Conservation (phyloP, 2,113 vertebrate genomes). For the Rhinolophus ferrumequinum region DNA sequence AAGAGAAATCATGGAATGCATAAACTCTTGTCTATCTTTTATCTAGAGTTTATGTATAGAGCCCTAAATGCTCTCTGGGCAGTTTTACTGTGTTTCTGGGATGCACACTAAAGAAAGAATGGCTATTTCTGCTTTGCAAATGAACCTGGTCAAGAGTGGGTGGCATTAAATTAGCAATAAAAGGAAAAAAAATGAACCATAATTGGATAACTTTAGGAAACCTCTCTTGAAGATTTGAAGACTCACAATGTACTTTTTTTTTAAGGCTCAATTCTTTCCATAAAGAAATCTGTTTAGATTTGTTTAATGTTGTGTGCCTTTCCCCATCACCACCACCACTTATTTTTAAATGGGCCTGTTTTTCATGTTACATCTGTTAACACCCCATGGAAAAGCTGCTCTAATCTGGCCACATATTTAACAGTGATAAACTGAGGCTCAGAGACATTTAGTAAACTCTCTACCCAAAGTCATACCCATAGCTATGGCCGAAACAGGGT, state of each 20-base stretch:
- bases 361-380: neutral
- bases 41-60: neutral
- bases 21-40: neutral
- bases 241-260: neutral
- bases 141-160: neutral
- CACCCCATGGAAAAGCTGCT: neutral
- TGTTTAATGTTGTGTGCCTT: neutral
- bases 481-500: neutral
- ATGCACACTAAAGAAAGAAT: neutral
- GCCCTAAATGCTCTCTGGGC: neutral
- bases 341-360: neutral
- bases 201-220: neutral
- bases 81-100: neutral
- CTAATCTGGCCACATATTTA: neutral
- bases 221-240: neutral
- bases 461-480: neutral
- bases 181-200: neutral
- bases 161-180: neutral
- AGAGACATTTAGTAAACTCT: neutral
- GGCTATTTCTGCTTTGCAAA: neutral
- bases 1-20: neutral
- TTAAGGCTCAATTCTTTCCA: neutral
- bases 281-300: neutral
- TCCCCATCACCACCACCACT: accelerated
- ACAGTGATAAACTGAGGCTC: neutral